phyloP scores from a whole-genome alignment of 2,113 vertebrate species.

The Fregetta grallaria region DNA sequence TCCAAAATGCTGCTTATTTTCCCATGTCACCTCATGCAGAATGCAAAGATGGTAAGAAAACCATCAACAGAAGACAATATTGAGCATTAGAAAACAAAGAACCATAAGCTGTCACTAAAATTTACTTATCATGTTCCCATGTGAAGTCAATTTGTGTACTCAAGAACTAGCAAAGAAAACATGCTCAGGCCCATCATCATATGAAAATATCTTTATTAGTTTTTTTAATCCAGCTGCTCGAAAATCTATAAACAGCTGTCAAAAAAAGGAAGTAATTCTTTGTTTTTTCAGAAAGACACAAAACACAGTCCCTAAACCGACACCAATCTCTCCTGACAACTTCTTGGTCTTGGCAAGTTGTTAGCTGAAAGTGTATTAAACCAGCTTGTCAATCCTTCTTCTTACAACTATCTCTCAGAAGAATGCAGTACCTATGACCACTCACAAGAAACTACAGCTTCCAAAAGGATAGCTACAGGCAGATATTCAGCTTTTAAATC shows the following conservation, averaged over 20 bases:
- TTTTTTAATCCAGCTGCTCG: conserved; percentile 31
- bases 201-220: conserved; percentile 54
- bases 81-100: conserved; percentile 60
- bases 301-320: conserved; percentile 14
- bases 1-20: conserved; percentile 63
- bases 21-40: conserved; percentile 43
- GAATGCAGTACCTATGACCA: neutral
- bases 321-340: conserved; percentile 21
- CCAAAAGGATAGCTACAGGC: neutral
- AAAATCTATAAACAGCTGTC: conserved; percentile 48
- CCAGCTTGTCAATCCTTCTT: neutral
- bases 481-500: neutral
- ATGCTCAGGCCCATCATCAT: neutral
- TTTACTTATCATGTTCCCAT: conserved; percentile 55
- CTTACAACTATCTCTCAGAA: neutral
- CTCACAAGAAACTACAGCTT: neutral
- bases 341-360: neutral
- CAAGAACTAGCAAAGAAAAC: neutral
- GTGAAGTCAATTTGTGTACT: conserved; percentile 31
- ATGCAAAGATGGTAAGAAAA: conserved; percentile 65
- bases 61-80: conserved; percentile 55
- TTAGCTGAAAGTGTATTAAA: neutral
- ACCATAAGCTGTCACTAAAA: conserved; percentile 58
- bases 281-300: conserved; percentile 47
- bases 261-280: conserved; percentile 11